These are phyloP conservation scores for Andrena fulva DNA, from an alignment of 2,888 invertebrate species.

Conservation along the genomic window DNA sequence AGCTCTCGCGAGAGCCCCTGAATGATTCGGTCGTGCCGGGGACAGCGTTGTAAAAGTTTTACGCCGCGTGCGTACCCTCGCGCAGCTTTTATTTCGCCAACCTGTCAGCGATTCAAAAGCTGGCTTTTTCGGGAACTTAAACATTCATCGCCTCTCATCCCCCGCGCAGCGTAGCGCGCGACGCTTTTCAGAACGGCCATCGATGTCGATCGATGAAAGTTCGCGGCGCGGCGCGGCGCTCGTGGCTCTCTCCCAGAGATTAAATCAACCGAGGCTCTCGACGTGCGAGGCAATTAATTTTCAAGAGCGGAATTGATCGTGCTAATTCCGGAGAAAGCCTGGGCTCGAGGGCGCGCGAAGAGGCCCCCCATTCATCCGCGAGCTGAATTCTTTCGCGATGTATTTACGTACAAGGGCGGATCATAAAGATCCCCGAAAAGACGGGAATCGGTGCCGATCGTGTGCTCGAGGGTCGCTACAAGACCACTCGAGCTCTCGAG, in stretches of 20 bases:
- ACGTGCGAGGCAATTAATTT: constrained; percentile 65
- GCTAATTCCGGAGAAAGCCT: constrained; percentile 59
- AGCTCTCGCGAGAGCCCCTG: constrained; percentile 12
- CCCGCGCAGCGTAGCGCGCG: not conserved
- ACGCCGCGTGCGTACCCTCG: not conserved
- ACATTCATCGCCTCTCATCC: constrained; percentile 15
- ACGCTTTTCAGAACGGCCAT: not conserved
- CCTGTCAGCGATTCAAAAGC: not conserved
- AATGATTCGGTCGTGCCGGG: constrained; percentile 17
- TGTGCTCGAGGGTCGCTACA: too few relatives aligned
- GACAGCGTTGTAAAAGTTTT: constrained; percentile 46
- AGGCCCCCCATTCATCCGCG: constrained; percentile 48
- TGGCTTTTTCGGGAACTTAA: not conserved
- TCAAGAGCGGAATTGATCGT: constrained; percentile 67
- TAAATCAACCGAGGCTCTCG: constrained; percentile 63
- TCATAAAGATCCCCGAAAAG: not conserved
- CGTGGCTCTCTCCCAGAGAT: constrained; percentile 48
- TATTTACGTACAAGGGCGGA: constrained; percentile 13
- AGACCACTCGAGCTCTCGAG: constrained; percentile 6
- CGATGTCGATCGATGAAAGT: constrained; percentile 17
- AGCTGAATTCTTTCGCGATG: constrained; percentile 45
- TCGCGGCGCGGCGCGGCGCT: constrained; percentile 24
- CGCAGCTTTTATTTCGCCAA: not conserved
- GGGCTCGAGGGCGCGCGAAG: constrained; percentile 46
- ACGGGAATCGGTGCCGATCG: not conserved